These are phyloP conservation scores for Crepidodera aurea DNA, from an alignment of 2,888 invertebrate species.

Conservation along the genomic window DNA sequence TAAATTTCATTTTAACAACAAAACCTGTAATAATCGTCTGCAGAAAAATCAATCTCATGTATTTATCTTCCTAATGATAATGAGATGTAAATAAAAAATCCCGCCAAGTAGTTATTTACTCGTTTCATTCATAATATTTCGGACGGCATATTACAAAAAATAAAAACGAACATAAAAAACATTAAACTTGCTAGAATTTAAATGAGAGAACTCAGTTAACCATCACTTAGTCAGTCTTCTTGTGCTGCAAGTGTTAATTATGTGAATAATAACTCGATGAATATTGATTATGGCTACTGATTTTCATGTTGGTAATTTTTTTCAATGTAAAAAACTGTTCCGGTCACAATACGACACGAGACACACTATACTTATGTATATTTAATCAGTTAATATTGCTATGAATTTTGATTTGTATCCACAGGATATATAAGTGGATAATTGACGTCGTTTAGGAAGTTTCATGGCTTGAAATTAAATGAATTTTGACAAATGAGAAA, in stretches of 20 bases:
- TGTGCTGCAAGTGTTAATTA: slow-evolving; percentile 23
- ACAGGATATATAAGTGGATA: not conserved
- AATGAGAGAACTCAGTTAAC: not conserved
- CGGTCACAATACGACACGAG: slow-evolving; percentile 6
- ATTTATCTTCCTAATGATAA: too few relatives aligned
- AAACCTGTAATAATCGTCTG: too few relatives aligned
- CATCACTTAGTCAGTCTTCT: not conserved
- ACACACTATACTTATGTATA: slow-evolving; percentile 10
- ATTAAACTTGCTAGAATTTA: not conserved
- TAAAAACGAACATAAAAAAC: not conserved
- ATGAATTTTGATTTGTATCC: slow-evolving; percentile 5
- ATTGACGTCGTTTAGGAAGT: slow-evolving; percentile 3
- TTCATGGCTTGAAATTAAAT: slow-evolving; percentile 8
- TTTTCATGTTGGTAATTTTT: slow-evolving; percentile 20
- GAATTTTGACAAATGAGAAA: not conserved
- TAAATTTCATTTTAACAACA: too few relatives aligned
- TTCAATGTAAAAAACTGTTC: slow-evolving; percentile 15
- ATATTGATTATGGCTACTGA: slow-evolving; percentile 29
- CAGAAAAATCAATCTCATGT: too few relatives aligned
- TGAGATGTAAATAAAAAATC: too few relatives aligned
- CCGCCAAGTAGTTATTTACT: too few relatives aligned
- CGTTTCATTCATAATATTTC: too few relatives aligned
- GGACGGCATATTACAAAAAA: not conserved
- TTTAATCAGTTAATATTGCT: slow-evolving; percentile 18
- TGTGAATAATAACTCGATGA: slow-evolving; percentile 18